phyloP scores from a whole-genome alignment of 2,888 invertebrate species.

The Mesoligia furuncula region DNA sequence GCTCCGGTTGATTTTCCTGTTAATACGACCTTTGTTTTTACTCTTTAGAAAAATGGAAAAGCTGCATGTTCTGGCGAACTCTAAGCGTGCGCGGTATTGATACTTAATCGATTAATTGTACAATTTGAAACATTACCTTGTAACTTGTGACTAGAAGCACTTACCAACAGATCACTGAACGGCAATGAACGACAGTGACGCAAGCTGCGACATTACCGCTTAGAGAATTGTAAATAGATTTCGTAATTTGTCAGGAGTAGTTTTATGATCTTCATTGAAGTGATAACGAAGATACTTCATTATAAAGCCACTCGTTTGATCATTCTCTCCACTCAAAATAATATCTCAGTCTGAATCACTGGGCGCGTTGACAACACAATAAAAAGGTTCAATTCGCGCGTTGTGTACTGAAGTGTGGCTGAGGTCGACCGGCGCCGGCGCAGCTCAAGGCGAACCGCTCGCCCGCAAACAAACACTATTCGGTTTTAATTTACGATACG shows the following conservation, averaged over 20 bases:
- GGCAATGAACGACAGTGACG: conserved; percentile 39
- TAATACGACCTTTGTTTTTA: conserved; percentile 17
- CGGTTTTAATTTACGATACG: conserved; percentile 51
- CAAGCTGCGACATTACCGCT: conserved; percentile 22
- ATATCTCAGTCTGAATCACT: conserved; percentile 42
- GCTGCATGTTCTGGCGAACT: background rate
- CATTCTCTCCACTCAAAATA: conserved; percentile 43
- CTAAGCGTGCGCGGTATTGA: conserved; percentile 10
- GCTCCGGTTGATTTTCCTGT: conserved; percentile 11
- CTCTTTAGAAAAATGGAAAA: conserved; percentile 20
- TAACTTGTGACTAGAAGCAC: conserved; percentile 29
- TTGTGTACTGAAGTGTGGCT: conserved; percentile 64
- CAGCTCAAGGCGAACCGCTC: conserved; percentile 75
- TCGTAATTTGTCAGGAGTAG: conserved; percentile 9
- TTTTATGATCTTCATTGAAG: conserved; percentile 16
- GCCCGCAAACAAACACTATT: conserved; percentile 44
- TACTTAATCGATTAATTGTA: conserved; percentile 24
- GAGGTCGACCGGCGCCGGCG: conserved; percentile 67
- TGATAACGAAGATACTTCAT: conserved; percentile 9
- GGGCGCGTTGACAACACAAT: conserved; percentile 58
- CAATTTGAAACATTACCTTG: conserved; percentile 17
- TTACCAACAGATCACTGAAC: conserved; percentile 34
- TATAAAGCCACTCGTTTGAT: conserved; percentile 32
- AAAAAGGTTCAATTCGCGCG: conserved; percentile 61
- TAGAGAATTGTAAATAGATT: conserved; percentile 36